Evolutionary conservation across 2,888 invertebrate genomes (phyloP).

Genomic region (Pycnomerus fuliginosus): DNA sequence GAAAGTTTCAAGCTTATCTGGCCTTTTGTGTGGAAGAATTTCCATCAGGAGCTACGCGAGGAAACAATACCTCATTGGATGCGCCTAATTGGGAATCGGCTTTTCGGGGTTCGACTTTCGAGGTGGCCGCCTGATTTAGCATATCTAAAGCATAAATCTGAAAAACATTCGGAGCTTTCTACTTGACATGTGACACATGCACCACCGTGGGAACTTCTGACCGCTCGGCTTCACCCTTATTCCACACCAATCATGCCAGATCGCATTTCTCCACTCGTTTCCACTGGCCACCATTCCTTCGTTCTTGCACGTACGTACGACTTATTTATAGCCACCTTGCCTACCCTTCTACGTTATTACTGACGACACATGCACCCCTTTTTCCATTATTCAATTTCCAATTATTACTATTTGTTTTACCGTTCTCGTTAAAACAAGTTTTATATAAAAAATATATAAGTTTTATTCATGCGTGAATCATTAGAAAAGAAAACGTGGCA

Average conservation of each 20-base stretch:
- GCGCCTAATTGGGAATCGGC: constrained; percentile 41
- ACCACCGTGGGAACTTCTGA: constrained; percentile 24
- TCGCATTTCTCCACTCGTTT: constrained; percentile 17
- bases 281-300: constrained; percentile 1
- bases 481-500: no score
- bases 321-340: no score
- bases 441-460: no score
- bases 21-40: constrained; percentile 45
- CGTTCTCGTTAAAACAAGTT: no score
- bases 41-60: constrained; percentile 43
- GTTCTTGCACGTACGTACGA: constrained; percentile 2
- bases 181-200: constrained; percentile 24
- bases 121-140: constrained; percentile 21
- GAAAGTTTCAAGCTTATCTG: constrained; percentile 47
- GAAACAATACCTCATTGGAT: constrained; percentile 48
- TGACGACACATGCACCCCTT: no score
- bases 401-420: no score
- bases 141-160: constrained; percentile 26
- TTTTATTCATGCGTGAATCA: no score
- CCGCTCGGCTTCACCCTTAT: constrained; percentile 17
- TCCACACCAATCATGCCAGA: constrained; percentile 17
- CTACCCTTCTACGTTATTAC: no score
- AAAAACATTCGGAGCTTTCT: constrained; percentile 17
- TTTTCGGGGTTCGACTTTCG: constrained; percentile 17
- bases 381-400: no score